These are phyloP conservation scores for Lydus trimaculatus DNA, from an alignment of 2,888 invertebrate species.

Conservation along the genomic window DNA sequence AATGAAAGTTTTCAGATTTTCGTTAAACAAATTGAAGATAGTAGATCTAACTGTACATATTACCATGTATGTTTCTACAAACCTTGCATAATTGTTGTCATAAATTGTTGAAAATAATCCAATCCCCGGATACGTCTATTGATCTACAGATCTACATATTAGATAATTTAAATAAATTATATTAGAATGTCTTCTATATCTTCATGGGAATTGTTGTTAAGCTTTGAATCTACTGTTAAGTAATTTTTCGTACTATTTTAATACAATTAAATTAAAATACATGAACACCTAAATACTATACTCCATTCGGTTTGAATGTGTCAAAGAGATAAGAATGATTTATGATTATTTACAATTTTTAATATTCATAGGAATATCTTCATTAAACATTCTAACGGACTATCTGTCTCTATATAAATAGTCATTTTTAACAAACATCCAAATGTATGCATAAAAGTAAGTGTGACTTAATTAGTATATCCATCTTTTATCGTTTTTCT, in stretches of 20 bases:
- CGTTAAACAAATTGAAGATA: not conserved
- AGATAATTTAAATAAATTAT: conserved; percentile 6
- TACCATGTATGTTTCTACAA: not conserved
- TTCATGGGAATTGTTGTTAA: not conserved
- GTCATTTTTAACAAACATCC: not conserved
- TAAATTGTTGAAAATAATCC: not conserved
- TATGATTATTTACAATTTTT: not conserved
- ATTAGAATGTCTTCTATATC: not conserved
- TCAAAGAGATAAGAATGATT: not conserved
- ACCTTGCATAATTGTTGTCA: not conserved
- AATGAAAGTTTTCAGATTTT: not conserved
- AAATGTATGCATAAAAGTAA: not conserved
- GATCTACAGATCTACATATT: not conserved
- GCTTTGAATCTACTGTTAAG: not conserved
- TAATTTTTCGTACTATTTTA: not conserved
- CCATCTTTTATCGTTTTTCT: not conserved
- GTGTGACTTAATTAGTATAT: not conserved
- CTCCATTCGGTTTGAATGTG: not conserved
- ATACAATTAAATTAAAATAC: not conserved
- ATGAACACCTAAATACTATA: not conserved
- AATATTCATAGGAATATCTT: not conserved
- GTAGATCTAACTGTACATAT: not conserved
- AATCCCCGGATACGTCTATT: not conserved
- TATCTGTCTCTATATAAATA: not conserved
- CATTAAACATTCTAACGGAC: not conserved